A percentile compares a stretch with the other conserved stretches of the same genome.
These are phyloP conservation scores for Oscheius sp. DNA, from an alignment of 2,888 invertebrate genomes.

Conservation along the genomic window DNA sequence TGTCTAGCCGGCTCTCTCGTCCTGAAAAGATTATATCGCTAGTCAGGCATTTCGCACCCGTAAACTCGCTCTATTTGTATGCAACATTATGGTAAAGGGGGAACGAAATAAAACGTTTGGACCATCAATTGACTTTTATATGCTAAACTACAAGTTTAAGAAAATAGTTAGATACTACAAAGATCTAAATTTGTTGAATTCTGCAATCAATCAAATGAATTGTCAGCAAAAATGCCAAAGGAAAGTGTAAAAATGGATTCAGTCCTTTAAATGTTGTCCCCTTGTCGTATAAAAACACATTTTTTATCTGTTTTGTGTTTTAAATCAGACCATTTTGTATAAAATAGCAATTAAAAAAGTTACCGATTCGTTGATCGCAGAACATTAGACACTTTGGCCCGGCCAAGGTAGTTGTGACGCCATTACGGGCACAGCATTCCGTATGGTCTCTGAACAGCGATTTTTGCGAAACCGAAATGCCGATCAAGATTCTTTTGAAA, in stretches of 20 bases:
- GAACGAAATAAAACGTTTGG: too few relatives aligned
- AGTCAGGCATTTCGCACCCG: background rate
- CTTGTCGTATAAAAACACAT: too few relatives aligned
- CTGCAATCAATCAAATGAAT: background rate
- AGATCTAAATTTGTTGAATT: too few relatives aligned
- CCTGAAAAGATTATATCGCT: conserved; percentile 30
- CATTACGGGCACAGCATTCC: conserved; percentile 63
- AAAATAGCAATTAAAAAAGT: background rate
- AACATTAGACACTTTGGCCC: conserved; percentile 64
- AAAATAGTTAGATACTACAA: too few relatives aligned
- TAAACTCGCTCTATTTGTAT: background rate
- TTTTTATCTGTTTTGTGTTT: background rate
- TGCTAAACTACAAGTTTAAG: too few relatives aligned
- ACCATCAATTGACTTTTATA: too few relatives aligned
- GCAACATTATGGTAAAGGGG: too few relatives aligned
- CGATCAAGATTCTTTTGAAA: background rate
- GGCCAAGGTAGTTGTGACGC: conserved; percentile 65
- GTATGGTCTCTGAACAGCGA: conserved; percentile 55
- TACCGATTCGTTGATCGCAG: conserved; percentile 66
- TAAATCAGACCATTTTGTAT: background rate
- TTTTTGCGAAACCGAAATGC: background rate
- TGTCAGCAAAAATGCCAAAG: background rate
- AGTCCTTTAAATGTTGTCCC: conserved; percentile 5
- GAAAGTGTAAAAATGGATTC: background rate
- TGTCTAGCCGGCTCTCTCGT: conserved; percentile 54